Conservation (phyloP, 30 jellyfish, hydroid and myxozoan genomes). For the Sanderia malayensis region DNA sequence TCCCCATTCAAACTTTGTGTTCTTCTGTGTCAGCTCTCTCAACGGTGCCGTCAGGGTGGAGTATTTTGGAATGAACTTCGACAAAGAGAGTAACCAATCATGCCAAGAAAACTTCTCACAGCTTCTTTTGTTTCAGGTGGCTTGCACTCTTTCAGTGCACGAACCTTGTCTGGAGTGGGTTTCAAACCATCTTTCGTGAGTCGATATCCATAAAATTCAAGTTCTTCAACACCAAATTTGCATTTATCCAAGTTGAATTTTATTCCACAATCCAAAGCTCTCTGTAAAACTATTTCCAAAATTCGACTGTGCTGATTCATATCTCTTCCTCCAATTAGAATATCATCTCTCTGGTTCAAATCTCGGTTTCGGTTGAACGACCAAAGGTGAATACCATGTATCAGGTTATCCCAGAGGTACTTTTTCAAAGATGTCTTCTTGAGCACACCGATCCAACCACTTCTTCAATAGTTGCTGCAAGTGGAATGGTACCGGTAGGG, state of each 20-base stretch:
- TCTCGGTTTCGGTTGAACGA: constrained; percentile 15
- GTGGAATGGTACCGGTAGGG: too few relatives aligned
- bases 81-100: constrained; percentile 16
- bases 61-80: constrained; percentile 8
- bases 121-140: background rate
- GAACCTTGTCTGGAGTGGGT: background rate
- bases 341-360: background rate
- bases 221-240: too few relatives aligned
- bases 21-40: too few relatives aligned
- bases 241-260: too few relatives aligned
- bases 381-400: constrained; percentile 32
- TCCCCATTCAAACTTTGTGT: too few relatives aligned
- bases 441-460: too few relatives aligned
- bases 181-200: constrained; percentile 2
- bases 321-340: background rate
- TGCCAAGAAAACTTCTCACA: constrained; percentile 5
- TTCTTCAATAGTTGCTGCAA: too few relatives aligned
- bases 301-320: background rate
- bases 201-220: constrained; percentile 12
- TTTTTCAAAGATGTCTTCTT: constrained; percentile 11
- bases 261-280: too few relatives aligned
- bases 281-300: too few relatives aligned
- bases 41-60: too few relatives aligned
- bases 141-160: background rate
- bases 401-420: background rate